Evolutionary conservation across 2,888 invertebrate species (phyloP), one percentile per base, ranked within the genome.

Genomic region (Drosophila melanosoma): DNA sequence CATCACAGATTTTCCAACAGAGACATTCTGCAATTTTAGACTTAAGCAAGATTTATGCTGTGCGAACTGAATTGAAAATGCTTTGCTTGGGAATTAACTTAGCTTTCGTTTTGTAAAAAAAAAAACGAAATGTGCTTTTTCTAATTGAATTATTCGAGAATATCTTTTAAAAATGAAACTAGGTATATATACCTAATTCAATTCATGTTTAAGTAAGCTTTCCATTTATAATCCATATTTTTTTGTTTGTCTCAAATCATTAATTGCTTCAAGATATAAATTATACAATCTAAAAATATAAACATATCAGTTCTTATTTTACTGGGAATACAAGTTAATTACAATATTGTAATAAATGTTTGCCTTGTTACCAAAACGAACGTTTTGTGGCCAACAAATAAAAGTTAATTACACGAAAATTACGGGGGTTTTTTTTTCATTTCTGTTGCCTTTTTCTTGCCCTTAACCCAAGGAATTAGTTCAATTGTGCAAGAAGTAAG

Each of bases 401-500:
- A 45, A 45, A 26, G 45, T 15, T 45, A 1, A 45, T 23, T 23
- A 45, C 29, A 29, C 29, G 45, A 45, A 20, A 45, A 45, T 23
- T 4, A 15, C 45, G 15, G 45, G 20, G n/a, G 12, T 45, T 56
- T 8, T 23, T 2, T 17, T 56, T 8, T 23, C 3, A 7, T 48
- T 45, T 0, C 11, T 26, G 8, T 17, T 38, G 38, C 20, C 15
- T 20, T 23, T 12, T 3, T 15, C 15, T 3, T 8, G 23, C 10
- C 20, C 17, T 32, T 7, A 29, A 48, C 7, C 36, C 51, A 64
- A 65, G 42, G 33, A 29, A 36, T 56, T 60, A 45, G 35, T 48
- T 56, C 64, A 69, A 58, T 76, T 75, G 58, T 42, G 23, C 8
- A 61, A 65, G 53, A 42, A 32, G n/a, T 29, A 29, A 48, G 29